Conservation (phyloP, 2,113 vertebrate genomes). For the Psittacara wagleri region DNA sequence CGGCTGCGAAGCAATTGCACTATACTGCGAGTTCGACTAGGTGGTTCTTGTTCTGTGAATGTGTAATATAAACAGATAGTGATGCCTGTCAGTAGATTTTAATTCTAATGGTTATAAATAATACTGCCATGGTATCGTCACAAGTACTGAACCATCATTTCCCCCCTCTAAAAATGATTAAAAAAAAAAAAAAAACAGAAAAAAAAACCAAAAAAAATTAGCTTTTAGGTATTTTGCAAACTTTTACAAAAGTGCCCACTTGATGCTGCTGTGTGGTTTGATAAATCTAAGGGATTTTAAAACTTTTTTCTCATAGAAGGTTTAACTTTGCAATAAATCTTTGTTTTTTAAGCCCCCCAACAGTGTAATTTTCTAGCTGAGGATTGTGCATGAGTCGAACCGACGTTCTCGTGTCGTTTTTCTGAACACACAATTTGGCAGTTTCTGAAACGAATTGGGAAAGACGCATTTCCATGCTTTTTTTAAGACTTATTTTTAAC, state of each 20-base stretch:
- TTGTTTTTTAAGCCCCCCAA: constrained; percentile 70
- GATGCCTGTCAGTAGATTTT: constrained; percentile 54
- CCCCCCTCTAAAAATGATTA: constrained; percentile 57
- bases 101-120: constrained; percentile 51
- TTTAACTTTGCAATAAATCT: constrained; percentile 82
- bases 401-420: constrained; percentile 69
- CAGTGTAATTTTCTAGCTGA: constrained; percentile 77
- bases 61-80: constrained; percentile 61
- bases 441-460: constrained; percentile 69
- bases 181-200: neutral
- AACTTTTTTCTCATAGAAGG: constrained; percentile 79
- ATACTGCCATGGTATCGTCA: constrained; percentile 69
- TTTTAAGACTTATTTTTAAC: constrained; percentile 78
- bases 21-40: constrained; percentile 71
- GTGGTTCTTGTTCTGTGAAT: constrained; percentile 76
- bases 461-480: constrained; percentile 77
- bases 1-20: constrained; percentile 80
- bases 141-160: constrained; percentile 67
- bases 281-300: constrained; percentile 80
- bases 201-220: constrained; percentile 56
- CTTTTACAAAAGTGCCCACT: constrained; percentile 82
- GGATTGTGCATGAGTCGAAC: constrained; percentile 74
- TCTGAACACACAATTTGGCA: constrained; percentile 69
- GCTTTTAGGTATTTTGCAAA: constrained; percentile 80
- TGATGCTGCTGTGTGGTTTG: constrained; percentile 83